phyloP scores from a whole-genome alignment of 2,113 vertebrate genomes.

The Girardinichthys multiradiatus region DNA sequence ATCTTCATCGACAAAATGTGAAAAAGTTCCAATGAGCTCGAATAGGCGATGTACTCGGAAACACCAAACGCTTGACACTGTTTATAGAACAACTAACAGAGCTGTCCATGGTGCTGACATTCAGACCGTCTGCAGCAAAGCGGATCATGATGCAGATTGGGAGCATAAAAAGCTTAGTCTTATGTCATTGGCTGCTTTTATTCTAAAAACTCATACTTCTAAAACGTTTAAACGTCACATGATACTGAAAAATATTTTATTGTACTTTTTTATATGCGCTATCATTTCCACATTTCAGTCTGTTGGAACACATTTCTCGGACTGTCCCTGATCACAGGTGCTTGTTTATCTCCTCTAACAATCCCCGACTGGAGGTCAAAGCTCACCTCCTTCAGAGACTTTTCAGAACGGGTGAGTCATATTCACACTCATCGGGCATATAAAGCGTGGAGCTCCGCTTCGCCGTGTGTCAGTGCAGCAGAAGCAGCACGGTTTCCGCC shows the following conservation, averaged over 20 bases:
- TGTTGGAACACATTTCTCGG: neutral
- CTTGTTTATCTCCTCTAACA: slow-evolving; percentile 2
- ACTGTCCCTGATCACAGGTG: neutral
- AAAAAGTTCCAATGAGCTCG: neutral
- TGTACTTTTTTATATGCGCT: neutral
- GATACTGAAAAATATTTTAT: neutral
- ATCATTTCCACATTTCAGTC: neutral
- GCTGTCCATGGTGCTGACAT: slow-evolving; percentile 75
- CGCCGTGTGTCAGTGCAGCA: slow-evolving; percentile 12
- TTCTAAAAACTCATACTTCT: neutral
- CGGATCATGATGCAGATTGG: neutral
- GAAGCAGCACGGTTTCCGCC: slow-evolving; percentile 46
- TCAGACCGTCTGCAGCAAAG: neutral
- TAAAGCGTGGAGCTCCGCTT: slow-evolving; percentile 18
- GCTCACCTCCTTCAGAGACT: slow-evolving; percentile 29
- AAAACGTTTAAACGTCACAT: neutral
- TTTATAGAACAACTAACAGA: no score
- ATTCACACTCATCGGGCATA: slow-evolving; percentile 30
- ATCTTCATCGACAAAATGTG: neutral
- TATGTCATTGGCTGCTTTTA: neutral
- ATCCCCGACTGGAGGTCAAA: slow-evolving; percentile 21
- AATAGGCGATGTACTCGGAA: no score
- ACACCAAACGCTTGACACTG: no score
- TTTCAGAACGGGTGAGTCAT: slow-evolving; percentile 53
- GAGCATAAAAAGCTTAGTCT: neutral